Evolutionary conservation across 1,140 invertebrate species (phyloP).

Genomic region (Aleiodes sp.): DNA sequence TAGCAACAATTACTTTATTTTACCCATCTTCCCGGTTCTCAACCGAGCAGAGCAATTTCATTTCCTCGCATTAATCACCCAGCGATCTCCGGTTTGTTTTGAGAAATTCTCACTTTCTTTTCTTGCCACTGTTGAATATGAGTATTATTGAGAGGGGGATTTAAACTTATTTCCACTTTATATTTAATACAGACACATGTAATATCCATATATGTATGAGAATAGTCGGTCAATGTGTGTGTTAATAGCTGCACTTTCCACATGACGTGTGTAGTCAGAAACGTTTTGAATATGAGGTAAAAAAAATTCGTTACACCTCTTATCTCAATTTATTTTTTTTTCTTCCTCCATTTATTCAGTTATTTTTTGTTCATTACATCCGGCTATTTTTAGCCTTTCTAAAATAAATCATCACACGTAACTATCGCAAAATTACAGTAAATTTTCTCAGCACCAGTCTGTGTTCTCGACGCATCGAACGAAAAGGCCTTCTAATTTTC

Average conservation of each 20-base stretch:
- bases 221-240: not conserved
- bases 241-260: not conserved
- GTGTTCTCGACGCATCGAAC: not conserved
- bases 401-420: not conserved
- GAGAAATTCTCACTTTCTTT: constrained; percentile 35
- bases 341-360: no score
- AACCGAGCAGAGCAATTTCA: constrained; percentile 51
- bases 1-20: constrained; percentile 66
- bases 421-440: not conserved
- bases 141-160: not conserved
- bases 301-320: constrained; percentile 1
- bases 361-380: not conserved
- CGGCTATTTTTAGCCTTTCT: not conserved
- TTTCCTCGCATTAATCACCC: constrained; percentile 53
- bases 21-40: constrained; percentile 50
- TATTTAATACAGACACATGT: no score
- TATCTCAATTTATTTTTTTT: constrained; percentile 1
- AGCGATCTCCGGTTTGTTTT: constrained; percentile 30
- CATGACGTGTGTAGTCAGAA: not conserved
- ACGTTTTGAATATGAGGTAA: not conserved
- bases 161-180: constrained; percentile 4
- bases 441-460: no score
- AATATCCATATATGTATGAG: no score
- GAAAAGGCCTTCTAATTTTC: not conserved
- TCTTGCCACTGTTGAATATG: constrained; percentile 20